Conservation (phyloP, 2,113 vertebrate genomes). For the Lophochroa leadbeateri region DNA sequence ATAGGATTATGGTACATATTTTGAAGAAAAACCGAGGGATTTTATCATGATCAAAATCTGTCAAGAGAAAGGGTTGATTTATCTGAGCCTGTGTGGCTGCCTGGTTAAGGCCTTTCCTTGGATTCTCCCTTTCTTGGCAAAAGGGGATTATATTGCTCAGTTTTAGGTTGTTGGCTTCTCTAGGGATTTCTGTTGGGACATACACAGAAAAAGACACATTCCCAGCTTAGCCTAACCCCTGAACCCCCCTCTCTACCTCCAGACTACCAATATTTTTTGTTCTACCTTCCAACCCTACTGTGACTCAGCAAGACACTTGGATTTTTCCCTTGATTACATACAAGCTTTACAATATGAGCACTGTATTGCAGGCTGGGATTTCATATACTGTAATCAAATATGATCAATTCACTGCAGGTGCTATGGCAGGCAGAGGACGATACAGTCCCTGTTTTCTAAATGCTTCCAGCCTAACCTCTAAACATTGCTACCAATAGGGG, state of each 20-base stretch:
- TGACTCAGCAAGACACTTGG: conserved; percentile 4
- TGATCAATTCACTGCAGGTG: conserved; percentile 55
- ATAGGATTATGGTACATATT: neutral
- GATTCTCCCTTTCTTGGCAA: neutral
- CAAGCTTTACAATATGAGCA: conserved; percentile 11
- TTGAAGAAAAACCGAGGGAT: neutral
- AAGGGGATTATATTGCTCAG: neutral
- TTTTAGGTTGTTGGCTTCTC: neutral
- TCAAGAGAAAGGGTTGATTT: neutral
- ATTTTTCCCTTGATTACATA: conserved; percentile 42
- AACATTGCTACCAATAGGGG: neutral
- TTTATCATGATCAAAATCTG: neutral
- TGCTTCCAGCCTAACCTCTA: conserved; percentile 14
- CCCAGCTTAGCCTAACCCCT: neutral
- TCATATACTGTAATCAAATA: conserved; percentile 58
- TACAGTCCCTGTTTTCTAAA: neutral
- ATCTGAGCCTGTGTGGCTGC: neutral
- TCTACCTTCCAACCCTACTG: conserved; percentile 15
- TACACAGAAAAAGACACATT: neutral
- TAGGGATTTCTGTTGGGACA: neutral
- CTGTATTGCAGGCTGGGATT: conserved; percentile 33
- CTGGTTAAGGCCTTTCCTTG: neutral
- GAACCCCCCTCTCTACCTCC: neutral
- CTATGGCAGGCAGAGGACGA: neutral
- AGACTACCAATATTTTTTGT: neutral